Base-by-base conservation (phyloP, 2,113 vertebrate species). In the Oenanthe oenanthe region DNA sequence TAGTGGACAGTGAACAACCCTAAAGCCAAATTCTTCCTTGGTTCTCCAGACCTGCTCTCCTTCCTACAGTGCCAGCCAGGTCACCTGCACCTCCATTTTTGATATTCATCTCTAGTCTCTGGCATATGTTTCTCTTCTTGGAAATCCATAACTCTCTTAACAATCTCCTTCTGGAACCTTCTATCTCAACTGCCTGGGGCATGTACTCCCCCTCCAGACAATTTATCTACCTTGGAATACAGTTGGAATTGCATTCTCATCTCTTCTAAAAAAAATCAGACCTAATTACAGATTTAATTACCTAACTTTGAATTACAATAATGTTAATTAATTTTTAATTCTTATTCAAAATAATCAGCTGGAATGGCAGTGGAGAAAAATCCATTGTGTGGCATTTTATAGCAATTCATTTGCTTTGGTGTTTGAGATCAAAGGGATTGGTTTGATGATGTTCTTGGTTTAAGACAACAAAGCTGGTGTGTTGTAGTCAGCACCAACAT, bases 321-420 rank as follows among this genome's bases (percentile, higher is more conserved):
- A 34, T 31, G 19, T 20, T 87, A 91, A 87, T 79, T 75, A 90
- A 82, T 81, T 84, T 28, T 58, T 84, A 70, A 62, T 91, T 91
- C 24, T 54, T 77, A 54, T 20, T 91, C 10, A 31, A 80, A 60
- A 80, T 53, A 53, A 89, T 66, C 68, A n/a, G 34, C n/a, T 74
- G 60, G 10, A 91, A 71, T 7, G 24, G 60, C 31, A 53, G 32
- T 56, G 61, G 73, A 24, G 6, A 42, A 85, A 94, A 87, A 42
- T 47, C 24, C 22, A 67, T 45, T 34, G 31, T 65, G 47, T 40
- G 19, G 48, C 40, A 48, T 91, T 92, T 81, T 63, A 89, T 34
- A 79, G 32, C 40, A 83, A 63, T 75, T 82, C 5, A n/a, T 91
- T 87, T 87, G 58, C 77, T 72, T 87, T 77, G 50, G 62, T 72